phyloP scores from a whole-genome alignment of 2,797 vertebrate species.

The Scarus forsteni region DNA sequence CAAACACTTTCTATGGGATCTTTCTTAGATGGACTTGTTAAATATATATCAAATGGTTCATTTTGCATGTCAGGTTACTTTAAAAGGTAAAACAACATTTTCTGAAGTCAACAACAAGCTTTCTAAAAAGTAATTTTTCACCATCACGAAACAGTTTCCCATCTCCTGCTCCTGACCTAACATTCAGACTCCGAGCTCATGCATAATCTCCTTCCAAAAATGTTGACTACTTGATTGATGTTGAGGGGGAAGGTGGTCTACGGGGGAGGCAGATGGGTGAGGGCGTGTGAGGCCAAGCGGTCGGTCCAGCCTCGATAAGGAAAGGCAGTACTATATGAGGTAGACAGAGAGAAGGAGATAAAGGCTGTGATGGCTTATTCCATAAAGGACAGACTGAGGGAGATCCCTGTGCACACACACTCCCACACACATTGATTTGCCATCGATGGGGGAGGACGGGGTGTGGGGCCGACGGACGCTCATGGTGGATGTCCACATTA shows the following conservation, averaged over 20 bases:
- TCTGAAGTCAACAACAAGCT: too few species aligned
- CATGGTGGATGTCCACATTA: constrained; percentile 77
- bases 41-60: too few species aligned
- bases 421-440: constrained; percentile 22
- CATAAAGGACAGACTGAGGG: constrained; percentile 50
- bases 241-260: not conserved
- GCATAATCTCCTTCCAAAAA: not conserved
- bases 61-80: too few species aligned
- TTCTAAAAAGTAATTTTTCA: too few species aligned
- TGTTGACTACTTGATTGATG: not conserved
- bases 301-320: constrained; percentile 71
- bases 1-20: too few species aligned
- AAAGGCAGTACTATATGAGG: constrained; percentile 64
- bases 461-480: constrained; percentile 49
- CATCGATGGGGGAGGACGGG: constrained; percentile 25
- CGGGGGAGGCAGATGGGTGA: not conserved
- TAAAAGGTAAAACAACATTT: too few species aligned
- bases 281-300: constrained; percentile 31
- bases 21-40: too few species aligned
- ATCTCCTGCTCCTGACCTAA: too few species aligned
- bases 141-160: too few species aligned
- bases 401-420: constrained; percentile 37
- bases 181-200: not conserved
- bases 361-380: constrained; percentile 79
- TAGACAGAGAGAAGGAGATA: constrained; percentile 65